phyloP scores from a whole-genome alignment of 2,888 invertebrate genomes.

The Ernsta delagoae region DNA sequence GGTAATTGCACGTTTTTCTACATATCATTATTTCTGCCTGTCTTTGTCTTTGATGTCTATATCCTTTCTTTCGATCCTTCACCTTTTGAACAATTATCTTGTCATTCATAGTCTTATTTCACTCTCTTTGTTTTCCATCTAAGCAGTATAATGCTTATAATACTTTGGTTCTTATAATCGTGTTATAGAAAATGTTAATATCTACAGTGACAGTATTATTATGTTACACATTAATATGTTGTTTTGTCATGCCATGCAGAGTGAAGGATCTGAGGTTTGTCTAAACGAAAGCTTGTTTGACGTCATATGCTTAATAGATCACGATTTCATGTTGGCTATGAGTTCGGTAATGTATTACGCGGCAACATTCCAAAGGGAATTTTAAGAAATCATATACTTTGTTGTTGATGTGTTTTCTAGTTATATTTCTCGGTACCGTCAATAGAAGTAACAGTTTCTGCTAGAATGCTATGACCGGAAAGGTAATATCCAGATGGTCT shows the following conservation, averaged over 20 bases:
- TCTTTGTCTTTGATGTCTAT: slow-evolving; percentile 49
- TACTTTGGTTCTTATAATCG: slow-evolving; percentile 3
- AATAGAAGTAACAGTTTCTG: slow-evolving; percentile 17
- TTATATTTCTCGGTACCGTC: slow-evolving; percentile 37
- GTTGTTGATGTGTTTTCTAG: slow-evolving; percentile 27
- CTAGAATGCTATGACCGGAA: slow-evolving; percentile 28
- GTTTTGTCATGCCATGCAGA: slow-evolving; percentile 82
- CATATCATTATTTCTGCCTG: slow-evolving; percentile 36
- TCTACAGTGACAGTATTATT: slow-evolving; percentile 32
- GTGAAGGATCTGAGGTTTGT: slow-evolving; percentile 82
- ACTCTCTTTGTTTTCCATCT: slow-evolving; percentile 44
- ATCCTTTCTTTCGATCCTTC: slow-evolving; percentile 38
- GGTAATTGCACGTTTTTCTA: slow-evolving; percentile 71
- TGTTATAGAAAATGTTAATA: slow-evolving; percentile 34
- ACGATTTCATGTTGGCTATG: slow-evolving; percentile 39
- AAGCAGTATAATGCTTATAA: slow-evolving; percentile 56
- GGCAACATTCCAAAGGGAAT: slow-evolving; percentile 49
- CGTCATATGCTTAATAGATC: slow-evolving; percentile 42
- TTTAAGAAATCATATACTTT: slow-evolving; percentile 51
- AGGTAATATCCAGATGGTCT: slow-evolving; percentile 29
- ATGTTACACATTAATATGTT: slow-evolving; percentile 59
- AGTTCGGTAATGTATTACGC: slow-evolving; percentile 27
- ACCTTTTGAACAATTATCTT: slow-evolving; percentile 41
- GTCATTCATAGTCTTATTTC: slow-evolving; percentile 47
- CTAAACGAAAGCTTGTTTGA: slow-evolving; percentile 56